Base-by-base conservation (phyloP, 2,113 vertebrate genomes). In the Platysternon megacephalum region DNA sequence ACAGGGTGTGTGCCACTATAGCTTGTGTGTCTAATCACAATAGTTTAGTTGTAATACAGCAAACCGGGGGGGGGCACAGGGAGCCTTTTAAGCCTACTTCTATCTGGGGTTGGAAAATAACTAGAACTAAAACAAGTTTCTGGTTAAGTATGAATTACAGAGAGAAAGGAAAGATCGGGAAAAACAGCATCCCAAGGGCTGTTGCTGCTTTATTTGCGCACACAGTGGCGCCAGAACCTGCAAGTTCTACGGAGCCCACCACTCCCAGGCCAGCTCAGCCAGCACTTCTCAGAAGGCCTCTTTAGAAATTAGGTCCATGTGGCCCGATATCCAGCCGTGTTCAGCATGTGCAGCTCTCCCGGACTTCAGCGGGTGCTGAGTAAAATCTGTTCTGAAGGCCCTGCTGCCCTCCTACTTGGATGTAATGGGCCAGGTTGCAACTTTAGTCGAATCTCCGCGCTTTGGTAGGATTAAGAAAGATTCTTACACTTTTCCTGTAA, bases 231-330 rank as follows among this genome's bases (percentile, higher is more conserved):
- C 6, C 65, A 21, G 17, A 21, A 35, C 65, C 35, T n/a, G 65
- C 17, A n/a, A 68, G 17, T 32, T 32, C 29, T 7, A 8, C 6
- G 22, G 52, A 22, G 3, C 58, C 12, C 58, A 35, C 61, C 32
- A 32, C 21, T 11, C 55, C 55, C 24, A 13, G 6, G 12, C 56
- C 28, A 61, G 55, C 29, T 61, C 29, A 8, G 61, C 61, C 16
- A n/a, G 61, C 32, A 0, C 32, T 29, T 65, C 61, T 14, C 61
- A n/a, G 61, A 14, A 19, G 35, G 61, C 16, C 32, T 8, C 35
- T 19, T 21, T 0, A 11, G 42, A 24, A 24, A 42, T 28, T 3
- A 26, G 9, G 2, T 4, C 6, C 42, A 6, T 26, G 24, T 26
- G 22, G 12, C 21, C 24, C 44, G 72, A 44, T 76, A 2, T 11